Evolutionary conservation across 2,888 invertebrate species (phyloP), one percentile per base, ranked within the genome.

Genomic region (Lasioglossum pauxillum): DNA sequence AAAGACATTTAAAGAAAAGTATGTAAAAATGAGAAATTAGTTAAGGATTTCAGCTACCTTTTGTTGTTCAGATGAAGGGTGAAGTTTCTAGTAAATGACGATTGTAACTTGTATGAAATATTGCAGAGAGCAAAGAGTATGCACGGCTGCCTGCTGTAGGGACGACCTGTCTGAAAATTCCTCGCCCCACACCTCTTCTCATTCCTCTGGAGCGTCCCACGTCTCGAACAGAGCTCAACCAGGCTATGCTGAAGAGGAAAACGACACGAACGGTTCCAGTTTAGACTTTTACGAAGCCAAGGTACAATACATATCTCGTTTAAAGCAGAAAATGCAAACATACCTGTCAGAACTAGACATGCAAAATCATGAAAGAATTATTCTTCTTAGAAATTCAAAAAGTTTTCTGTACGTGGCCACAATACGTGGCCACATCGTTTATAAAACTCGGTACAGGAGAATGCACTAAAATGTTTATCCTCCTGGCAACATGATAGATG

Each of bases 131-230:
- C 94, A 94, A 79, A 92, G 93, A 49, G 91, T 94, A 7, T 95
- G 95, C 84, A 95, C 94, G n/a, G 95, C 94, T 38, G 94, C 95
- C n/a, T 95, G 95, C 82, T 95, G 95, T 84, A 93, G 93, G 73
- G 95, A 95, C 82, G 94, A 95, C 69, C 87, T 92, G 12, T 95
- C 95, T 14, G 95, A 94, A 49, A 94, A 94, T 78, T 95, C 95
- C 12, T 94, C 95, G 49, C 93, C 95, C 12, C 93, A 90, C 27
- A 90, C 92, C 12, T 94, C 95, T 12, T 92, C 92, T n/a, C 93
- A 93, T 82, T 95, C 94, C 2, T 92, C 93, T 10, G 92, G 93
- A 53, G 88, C 90, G 35, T 92, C 90, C 46, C 93, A 90, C n/a
- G 90, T 90, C n/a, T 93, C 92, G 49, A 93, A 93, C 73, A 91